Evolutionary conservation across 2,888 invertebrate species (phyloP).

Genomic region (Pachycephus smyrnensis): DNA sequence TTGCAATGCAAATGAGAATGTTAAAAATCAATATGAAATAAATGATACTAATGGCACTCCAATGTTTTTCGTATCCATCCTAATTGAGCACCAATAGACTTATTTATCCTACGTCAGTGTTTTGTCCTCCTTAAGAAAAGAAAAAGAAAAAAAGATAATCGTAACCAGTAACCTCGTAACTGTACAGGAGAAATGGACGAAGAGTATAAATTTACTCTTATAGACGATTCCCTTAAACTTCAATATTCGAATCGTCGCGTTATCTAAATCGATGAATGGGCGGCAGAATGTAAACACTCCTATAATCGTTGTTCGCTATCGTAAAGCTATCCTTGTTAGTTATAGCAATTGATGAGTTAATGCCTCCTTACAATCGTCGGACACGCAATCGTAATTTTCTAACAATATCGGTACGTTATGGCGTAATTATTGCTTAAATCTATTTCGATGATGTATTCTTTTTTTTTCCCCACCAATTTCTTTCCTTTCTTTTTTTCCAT

Average conservation of each 20-base stretch:
- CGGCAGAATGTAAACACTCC: background rate
- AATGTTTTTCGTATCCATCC: conserved; percentile 14
- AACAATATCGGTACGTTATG: conserved; percentile 33
- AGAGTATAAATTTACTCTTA: background rate
- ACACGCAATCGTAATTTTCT: conserved; percentile 6
- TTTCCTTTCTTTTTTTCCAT: no score
- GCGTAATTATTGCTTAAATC: conserved; percentile 44
- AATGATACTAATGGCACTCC: conserved; percentile 4
- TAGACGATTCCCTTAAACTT: background rate
- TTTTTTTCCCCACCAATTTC: conserved; percentile 1
- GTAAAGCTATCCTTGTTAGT: background rate
- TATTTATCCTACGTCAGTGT: conserved; percentile 22
- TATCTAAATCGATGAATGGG: background rate
- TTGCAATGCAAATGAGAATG: no score
- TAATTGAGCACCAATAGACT: conserved; percentile 30
- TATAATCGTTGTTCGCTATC: background rate
- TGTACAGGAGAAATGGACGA: background rate
- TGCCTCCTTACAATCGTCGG: no score
- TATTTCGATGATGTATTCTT: conserved; percentile 41
- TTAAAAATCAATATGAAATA: background rate
- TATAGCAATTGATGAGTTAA: no score
- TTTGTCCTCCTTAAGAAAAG: background rate
- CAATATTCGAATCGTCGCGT: background rate
- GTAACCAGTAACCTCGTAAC: background rate
- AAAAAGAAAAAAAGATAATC: conserved; percentile 14